Conservation (phyloP, 2,888 invertebrate genomes). For the Onthophagus sagittarius region DNA sequence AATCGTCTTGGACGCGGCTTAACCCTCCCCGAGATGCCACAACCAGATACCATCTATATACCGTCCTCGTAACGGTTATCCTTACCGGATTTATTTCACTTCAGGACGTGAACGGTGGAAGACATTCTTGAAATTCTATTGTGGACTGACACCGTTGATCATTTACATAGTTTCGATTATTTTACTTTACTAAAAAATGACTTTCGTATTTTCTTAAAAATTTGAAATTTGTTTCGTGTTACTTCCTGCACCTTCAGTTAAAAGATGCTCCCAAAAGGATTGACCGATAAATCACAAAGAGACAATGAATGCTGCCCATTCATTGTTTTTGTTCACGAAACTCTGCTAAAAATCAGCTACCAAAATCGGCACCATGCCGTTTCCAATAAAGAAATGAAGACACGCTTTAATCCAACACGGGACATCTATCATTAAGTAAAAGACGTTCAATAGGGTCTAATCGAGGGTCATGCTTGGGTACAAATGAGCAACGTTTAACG, state of each 20-base stretch:
- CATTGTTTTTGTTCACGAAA: not conserved
- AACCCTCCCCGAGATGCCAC: not conserved
- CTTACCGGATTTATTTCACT: not conserved
- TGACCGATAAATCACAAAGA: not conserved
- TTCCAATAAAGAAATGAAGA: not conserved
- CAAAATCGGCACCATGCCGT: not conserved
- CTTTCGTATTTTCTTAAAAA: not conserved
- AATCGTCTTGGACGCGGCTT: conserved; percentile 1
- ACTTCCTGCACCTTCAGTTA: not conserved
- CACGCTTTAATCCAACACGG: not conserved
- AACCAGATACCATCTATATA: not conserved
- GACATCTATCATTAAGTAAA: not conserved
- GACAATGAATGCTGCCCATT: not conserved
- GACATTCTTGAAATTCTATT: not conserved
- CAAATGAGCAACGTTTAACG: not conserved
- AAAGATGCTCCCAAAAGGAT: not conserved
- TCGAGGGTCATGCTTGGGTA: not conserved
- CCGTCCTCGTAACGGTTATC: not conserved
- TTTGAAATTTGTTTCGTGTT: not conserved
- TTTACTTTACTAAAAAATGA: not conserved
- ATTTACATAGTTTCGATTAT: not conserved
- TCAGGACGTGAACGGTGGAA: not conserved
- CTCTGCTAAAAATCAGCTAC: not conserved
- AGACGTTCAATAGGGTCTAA: not conserved
- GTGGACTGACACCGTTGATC: not conserved